Base-by-base conservation (phyloP, 2,888 invertebrate genomes). In the Stratiomys singularior region DNA sequence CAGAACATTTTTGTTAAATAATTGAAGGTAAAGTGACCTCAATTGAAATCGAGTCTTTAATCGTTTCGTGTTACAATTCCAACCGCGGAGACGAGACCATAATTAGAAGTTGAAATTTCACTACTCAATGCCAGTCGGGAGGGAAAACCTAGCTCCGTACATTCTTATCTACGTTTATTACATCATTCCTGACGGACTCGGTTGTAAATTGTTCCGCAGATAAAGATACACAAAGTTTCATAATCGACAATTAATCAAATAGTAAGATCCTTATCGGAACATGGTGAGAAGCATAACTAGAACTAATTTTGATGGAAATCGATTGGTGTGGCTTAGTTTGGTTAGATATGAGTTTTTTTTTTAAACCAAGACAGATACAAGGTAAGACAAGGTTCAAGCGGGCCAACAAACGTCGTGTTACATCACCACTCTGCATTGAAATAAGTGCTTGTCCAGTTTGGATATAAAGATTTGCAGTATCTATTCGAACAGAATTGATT, bases 21-120 rank as follows among this genome's bases (percentile, higher is more conserved):
- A 64, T 30, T 64, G 64, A 64, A 64, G 64, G 23, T 64, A 64
- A 64, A 64, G 25, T 64, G 64, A 64, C 64, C 64, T 18, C n/a
- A 64, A 64, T 64, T 27, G 28, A n/a, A 30, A 30, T 30, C 9
- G n/a, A 64, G 64, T 13, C 21, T 60, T 60, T 64, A 64, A 64
- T 64, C 64, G 64, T 27, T 60, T 60, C 58, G 3, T 9, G 23
- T 60, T 60, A 25, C 25, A 23, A 9, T 25, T 25, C 23, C 9
- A 60, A 9, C 9, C 9, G 23, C 58, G 58, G 2, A 11, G n/a
- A 1, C 30, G n/a, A 28, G n/a, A 64, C 28, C 52, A 64, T n/a
- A 27, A 64, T 64, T 30, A 64, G 30, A 64, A 64, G 64, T 15
- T 28, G 28, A 25, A 64, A 1, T 9, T 28, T 28, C 27, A 30